Evolutionary conservation across 2,888 invertebrate species (phyloP), one percentile per base, ranked within the genome.

Genomic region (Andrena bicolor): DNA sequence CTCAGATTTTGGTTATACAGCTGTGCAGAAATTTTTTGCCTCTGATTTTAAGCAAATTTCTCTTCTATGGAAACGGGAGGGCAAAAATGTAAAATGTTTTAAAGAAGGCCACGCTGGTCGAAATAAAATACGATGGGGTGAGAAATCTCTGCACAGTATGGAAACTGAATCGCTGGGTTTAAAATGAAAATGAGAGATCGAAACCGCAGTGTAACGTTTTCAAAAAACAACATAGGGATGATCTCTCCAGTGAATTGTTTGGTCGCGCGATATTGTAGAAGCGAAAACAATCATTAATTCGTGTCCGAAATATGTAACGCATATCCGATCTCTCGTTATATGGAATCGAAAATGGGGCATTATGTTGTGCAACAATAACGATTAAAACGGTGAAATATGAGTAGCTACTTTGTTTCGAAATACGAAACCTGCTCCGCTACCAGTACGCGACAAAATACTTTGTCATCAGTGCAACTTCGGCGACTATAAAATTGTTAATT

Each of bases 401-500:
- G 0, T 1, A 13, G 70, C 3, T 28, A 2, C 4, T 64, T 5
- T 20, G 28, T n/a, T 41, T 26, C 26, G 23, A 13, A 6, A 56
- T 23, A 13, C 30, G n/a, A 20, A 72, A 79, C 26, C 70, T 65
- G 49, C 20, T 48, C 73, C 64, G 69, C 60, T 63, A 75, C 8
- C 7, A n/a, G 58, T 23, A 23, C n/a, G 70, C 51, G 23, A n/a
- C 23, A 49, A 26, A 69, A 56, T 68, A 28, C n/a, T 23, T n/a
- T 10, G 48, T 2, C 10, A 32, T 30, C 10, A 7, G 10, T 32
- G 30, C 8, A 53, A 71, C 66, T 48, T 32, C 48, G 16, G 16
- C 32, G 6, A 8, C 23, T 48, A 66, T 32, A 41, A 80, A 72
- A 51, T 80, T 66, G 26, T 73, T 80, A 58, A 77, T 80, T 76